These are phyloP conservation scores for Teleopsis dalmanni DNA, from an alignment of 1,140 invertebrate species.

Conservation along the genomic window DNA sequence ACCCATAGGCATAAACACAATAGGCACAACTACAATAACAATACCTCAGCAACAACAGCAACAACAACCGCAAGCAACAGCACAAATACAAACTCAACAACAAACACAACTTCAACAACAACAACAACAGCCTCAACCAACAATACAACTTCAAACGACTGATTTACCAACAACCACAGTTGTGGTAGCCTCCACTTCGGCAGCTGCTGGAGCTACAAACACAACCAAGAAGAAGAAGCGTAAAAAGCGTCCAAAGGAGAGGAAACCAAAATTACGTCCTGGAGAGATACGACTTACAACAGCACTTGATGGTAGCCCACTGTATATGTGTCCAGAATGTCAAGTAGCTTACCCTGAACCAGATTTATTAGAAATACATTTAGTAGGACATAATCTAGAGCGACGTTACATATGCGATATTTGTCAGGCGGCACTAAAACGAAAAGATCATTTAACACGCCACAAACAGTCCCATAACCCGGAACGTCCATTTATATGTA, in stretches of 20 bases:
- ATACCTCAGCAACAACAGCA: constrained; percentile 27
- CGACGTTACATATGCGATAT: constrained; percentile 77
- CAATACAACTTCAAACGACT: constrained; percentile 10
- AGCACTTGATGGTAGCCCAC: constrained; percentile 69
- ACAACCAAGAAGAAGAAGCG: constrained; percentile 68
- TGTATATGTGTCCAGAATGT: constrained; percentile 79
- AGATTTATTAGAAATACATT: constrained; percentile 69
- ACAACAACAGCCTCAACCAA: constrained; percentile 15
- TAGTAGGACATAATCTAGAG: constrained; percentile 68
- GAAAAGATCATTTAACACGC: constrained; percentile 72
- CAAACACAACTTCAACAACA: constrained; percentile 28
- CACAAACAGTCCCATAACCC: constrained; percentile 77
- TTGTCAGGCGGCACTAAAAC: constrained; percentile 73
- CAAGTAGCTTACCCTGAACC: constrained; percentile 79
- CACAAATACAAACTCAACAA: constrained; percentile 26
- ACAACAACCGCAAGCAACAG: constrained; percentile 14
- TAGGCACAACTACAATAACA: constrained; percentile 37
- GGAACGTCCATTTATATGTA: constrained; percentile 72
- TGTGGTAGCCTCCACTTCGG: constrained; percentile 12
- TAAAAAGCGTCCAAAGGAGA: constrained; percentile 70
- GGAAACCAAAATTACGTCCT: constrained; percentile 71
- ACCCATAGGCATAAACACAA: constrained; percentile 39
- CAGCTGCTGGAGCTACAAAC: constrained; percentile 4
- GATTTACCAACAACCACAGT: not conserved
- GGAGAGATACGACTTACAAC: constrained; percentile 75